phyloP scores from a whole-genome alignment of 2,113 vertebrate species.

The Cranoglanis bouderius region DNA sequence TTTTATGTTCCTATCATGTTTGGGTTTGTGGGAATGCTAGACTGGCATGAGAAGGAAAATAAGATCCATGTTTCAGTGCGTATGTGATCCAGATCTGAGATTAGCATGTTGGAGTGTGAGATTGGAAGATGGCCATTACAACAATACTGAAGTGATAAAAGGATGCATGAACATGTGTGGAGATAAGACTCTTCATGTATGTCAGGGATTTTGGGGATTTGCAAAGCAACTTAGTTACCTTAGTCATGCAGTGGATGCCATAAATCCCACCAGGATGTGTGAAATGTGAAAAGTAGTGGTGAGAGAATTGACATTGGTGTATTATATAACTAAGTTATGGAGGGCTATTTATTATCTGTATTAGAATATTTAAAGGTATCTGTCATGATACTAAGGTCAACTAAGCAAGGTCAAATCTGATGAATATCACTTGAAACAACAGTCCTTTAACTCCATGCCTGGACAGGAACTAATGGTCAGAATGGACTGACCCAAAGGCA shows the following conservation, averaged over 20 bases:
- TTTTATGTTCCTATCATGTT: slow-evolving; percentile 62
- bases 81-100: slow-evolving; percentile 61
- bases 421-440: background rate
- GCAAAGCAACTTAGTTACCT: background rate
- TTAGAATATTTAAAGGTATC: background rate
- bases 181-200: background rate
- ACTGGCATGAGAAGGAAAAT: slow-evolving; percentile 47
- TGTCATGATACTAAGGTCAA: background rate
- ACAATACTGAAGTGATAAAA: slow-evolving; percentile 26
- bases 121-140: slow-evolving; percentile 46
- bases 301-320: too few relatives aligned
- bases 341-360: background rate
- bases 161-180: background rate
- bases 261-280: slow-evolving; percentile 12
- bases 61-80: slow-evolving; percentile 41
- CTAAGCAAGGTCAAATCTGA: slow-evolving; percentile 1
- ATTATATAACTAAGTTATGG: background rate
- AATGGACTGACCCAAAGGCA: slow-evolving; percentile 18
- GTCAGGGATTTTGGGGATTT: background rate
- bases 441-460: slow-evolving; percentile 2
- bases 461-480: slow-evolving; percentile 9
- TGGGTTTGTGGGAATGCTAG: slow-evolving; percentile 62
- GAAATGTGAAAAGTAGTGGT: background rate
- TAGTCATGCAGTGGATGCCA: slow-evolving; percentile 1
- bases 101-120: slow-evolving; percentile 51